Evolutionary conservation across 2,113 vertebrate species (phyloP).

Genomic region (Elaphurus davidianus): DNA sequence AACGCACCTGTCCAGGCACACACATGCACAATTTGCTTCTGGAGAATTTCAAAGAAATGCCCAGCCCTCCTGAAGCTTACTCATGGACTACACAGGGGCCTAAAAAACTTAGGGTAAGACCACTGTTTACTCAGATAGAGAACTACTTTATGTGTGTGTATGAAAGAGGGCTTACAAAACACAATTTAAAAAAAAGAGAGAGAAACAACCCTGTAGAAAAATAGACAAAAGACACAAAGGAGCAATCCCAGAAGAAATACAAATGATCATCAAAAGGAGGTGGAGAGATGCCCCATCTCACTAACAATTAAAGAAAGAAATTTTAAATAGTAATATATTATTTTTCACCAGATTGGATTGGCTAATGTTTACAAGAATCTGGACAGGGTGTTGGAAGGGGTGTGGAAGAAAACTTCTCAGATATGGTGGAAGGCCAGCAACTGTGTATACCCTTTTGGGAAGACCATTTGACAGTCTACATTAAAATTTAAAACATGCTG

Average conservation of each 20-base stretch:
- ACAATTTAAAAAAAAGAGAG: background rate
- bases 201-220: background rate
- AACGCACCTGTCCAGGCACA: background rate
- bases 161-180: conserved; percentile 39
- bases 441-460: background rate
- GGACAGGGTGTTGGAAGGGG: background rate
- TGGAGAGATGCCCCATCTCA: background rate
- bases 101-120: background rate
- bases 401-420: background rate
- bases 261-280: background rate
- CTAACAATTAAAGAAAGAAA: background rate
- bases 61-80: background rate
- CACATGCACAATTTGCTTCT: background rate
- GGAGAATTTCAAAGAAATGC: background rate
- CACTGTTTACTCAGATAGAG: background rate
- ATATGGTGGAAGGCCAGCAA: too few relatives aligned
- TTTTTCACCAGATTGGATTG: background rate
- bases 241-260: conserved; percentile 2
- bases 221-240: conserved; percentile 31
- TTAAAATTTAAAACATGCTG: conserved; percentile 19
- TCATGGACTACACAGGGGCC: background rate
- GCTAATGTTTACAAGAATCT: background rate
- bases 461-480: background rate
- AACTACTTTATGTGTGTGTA: conserved; percentile 8
- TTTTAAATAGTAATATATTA: background rate